Conservation (phyloP, 2,797 vertebrate genomes). For the Pygocentrus nattereri region DNA sequence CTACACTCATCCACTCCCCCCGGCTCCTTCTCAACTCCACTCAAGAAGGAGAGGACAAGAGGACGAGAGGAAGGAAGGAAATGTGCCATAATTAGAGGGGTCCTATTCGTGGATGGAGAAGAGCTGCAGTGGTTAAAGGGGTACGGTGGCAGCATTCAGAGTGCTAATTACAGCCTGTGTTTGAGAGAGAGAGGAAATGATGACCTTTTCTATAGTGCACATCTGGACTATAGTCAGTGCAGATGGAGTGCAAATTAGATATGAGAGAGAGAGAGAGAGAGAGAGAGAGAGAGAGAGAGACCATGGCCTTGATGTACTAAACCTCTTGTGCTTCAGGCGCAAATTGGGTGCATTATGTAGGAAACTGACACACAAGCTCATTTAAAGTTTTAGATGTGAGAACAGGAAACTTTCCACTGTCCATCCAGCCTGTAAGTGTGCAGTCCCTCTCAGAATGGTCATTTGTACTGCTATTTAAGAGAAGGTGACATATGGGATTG, state of each 20-base stretch:
- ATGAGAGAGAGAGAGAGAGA: neutral
- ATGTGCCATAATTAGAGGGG: constrained; percentile 58
- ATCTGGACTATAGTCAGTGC: constrained; percentile 43
- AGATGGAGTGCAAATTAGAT: constrained; percentile 35
- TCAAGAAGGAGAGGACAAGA: constrained; percentile 17
- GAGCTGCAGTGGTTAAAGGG: neutral
- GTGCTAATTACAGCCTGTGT: constrained; percentile 52
- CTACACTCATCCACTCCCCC: constrained; percentile 36
- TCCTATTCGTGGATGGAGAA: constrained; percentile 31
- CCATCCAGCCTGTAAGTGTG: too few relatives aligned
- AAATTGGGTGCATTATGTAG: too few relatives aligned
- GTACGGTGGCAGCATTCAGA: constrained; percentile 20
- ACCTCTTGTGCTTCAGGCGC: too few relatives aligned
- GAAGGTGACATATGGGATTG: too few relatives aligned
- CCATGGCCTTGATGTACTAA: too few relatives aligned
- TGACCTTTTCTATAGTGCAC: constrained; percentile 37
- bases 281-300: too few relatives aligned
- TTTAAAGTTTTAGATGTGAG: neutral
- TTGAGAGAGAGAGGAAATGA: constrained; percentile 51
- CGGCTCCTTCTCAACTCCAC: constrained; percentile 35
- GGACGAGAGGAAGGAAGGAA: constrained; percentile 52
- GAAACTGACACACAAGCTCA: too few relatives aligned
- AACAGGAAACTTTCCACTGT: neutral
- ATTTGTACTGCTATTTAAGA: too few relatives aligned
- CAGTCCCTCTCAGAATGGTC: too few relatives aligned